Base-by-base conservation (phyloP, 2,797 vertebrate species). In the Channa striata region DNA sequence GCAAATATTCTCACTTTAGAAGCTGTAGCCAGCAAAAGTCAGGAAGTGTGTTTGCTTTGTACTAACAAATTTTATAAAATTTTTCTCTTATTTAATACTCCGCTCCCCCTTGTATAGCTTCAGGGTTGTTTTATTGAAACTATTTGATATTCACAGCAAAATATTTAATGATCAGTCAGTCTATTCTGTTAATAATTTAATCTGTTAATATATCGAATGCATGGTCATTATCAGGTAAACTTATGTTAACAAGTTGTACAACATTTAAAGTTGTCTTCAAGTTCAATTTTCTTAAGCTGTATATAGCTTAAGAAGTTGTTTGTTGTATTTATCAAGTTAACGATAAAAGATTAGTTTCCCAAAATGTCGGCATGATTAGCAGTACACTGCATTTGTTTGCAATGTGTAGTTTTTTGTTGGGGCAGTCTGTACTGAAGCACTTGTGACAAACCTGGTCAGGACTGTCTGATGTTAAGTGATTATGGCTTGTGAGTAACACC, bases 391-490 rank as follows among this genome's bases (percentile, higher is more conserved):
- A 6, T 16, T 17, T 7, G 8, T 19, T 23, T 53, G 14, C 6
- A 11, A 11, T 43, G 25, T 21, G 23, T 9, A 9, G 19, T 43
- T 36, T 42, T 58, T 47, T 30, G 36, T 25, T 16, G 7, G 21
- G 13, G 34, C 4, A 30, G 39, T 37, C 11, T 36, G 30, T 13
- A 20, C 25, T 20, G 49, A 56, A 25, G 33, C 33, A 39, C 65
- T 23, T 48, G n/a, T 72, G 67, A 77, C 21, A 56, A 50, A 14
- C 47, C 37, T 2, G 12, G 77, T 48, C 1, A 13, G 54, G 59
- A 64, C 66, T 49, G 9, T 47, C n/a, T 57, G 69, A 58, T 50
- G 42, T 72, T 64, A 83, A 83, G 69, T 52, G 69, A 78, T 69
- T 47, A 64, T 58, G 49, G 30, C 56, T 33, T 48, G 61, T 72